These are phyloP conservation scores for Barbus barbus DNA, from an alignment of 2,113 vertebrate species.

Conservation along the genomic window DNA sequence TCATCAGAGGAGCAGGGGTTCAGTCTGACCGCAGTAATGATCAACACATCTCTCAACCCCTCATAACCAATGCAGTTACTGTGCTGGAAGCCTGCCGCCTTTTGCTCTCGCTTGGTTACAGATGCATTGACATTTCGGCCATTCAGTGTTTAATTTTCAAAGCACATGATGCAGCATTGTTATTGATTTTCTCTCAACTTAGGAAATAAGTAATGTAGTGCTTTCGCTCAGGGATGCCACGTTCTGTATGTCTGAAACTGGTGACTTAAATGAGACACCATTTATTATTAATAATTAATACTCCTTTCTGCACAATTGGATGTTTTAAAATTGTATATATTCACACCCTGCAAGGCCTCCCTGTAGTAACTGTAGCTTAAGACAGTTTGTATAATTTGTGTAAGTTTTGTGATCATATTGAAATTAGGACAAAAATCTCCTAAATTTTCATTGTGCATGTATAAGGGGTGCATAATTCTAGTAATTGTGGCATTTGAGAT, in stretches of 20 bases:
- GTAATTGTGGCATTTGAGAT: neutral
- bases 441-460: neutral
- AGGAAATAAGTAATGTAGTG: neutral
- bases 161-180: neutral
- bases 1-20: neutral
- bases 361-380: neutral
- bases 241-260: neutral
- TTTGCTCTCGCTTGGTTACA: neutral
- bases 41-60: neutral
- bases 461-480: neutral
- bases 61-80: neutral
- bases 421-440: neutral
- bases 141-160: conserved; percentile 6
- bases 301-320: neutral
- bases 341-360: neutral
- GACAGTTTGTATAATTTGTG: neutral
- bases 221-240: neutral
- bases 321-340: neutral
- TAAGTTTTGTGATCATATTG: no score
- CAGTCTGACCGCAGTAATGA: neutral
- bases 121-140: neutral
- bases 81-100: neutral
- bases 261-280: neutral
- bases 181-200: conserved; percentile 38
- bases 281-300: neutral